These are phyloP conservation scores for Spea multiplicata DNA, from an alignment of 2,113 vertebrate genomes.

Conservation along the genomic window DNA sequence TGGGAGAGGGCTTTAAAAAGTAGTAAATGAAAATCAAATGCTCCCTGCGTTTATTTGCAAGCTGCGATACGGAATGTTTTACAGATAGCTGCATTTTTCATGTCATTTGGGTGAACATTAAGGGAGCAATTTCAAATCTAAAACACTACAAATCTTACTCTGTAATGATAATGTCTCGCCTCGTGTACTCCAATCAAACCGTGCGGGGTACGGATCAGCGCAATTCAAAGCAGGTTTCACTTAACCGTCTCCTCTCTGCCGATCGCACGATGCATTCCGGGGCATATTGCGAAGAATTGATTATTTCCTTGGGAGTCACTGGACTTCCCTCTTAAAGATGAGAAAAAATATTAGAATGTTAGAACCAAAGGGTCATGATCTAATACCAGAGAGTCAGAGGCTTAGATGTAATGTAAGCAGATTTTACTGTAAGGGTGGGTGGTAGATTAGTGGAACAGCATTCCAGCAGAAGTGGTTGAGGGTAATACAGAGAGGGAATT, in stretches of 20 bases:
- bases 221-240: neutral
- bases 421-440: too few species aligned
- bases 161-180: conserved; percentile 39
- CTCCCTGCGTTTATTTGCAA: conserved; percentile 27
- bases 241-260: neutral
- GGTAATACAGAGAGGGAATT: too few species aligned
- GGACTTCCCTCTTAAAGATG: too few species aligned
- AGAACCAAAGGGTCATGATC: too few species aligned
- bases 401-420: too few species aligned
- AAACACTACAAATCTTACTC: conserved; percentile 39
- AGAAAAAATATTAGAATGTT: too few species aligned
- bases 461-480: too few species aligned
- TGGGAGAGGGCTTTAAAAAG: conserved; percentile 31
- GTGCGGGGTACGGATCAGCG: neutral
- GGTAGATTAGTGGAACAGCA: too few species aligned
- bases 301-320: too few species aligned
- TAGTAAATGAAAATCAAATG: conserved; percentile 41
- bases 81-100: conserved; percentile 22
- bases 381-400: too few species aligned
- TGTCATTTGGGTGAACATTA: conserved; percentile 33
- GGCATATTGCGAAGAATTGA: too few species aligned
- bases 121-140: conserved; percentile 34
- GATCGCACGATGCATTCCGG: neutral
- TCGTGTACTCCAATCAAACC: conserved; percentile 28
- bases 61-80: neutral